These are phyloP conservation scores for Brotula barbata DNA, from an alignment of 2,797 vertebrate species.

Conservation along the genomic window DNA sequence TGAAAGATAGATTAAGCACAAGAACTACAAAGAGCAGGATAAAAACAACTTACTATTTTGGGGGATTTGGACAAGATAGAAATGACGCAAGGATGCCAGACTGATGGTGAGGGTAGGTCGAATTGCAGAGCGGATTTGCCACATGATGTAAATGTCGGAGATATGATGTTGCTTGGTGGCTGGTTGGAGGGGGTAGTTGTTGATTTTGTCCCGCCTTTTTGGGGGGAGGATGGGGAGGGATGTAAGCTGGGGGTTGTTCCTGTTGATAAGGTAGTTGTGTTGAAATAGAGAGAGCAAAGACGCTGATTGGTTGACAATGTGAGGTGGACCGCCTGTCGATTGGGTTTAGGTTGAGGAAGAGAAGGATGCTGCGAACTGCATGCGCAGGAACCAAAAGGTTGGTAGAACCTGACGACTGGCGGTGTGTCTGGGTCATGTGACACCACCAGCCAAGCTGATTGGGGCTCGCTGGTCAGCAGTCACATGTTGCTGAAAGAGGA, in stretches of 20 bases:
- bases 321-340: conserved; percentile 92
- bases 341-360: conserved; percentile 92
- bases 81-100: conserved; percentile 98
- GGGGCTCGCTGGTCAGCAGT: conserved; percentile 99
- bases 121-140: conserved; percentile 99
- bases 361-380: conserved; percentile 94
- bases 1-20: conserved; percentile 85
- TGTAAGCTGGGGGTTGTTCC: conserved; percentile 96
- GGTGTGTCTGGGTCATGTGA: conserved; percentile 97
- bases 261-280: conserved; percentile 91
- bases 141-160: conserved; percentile 94
- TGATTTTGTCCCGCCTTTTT: conserved; percentile 92
- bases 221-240: conserved; percentile 81
- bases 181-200: conserved; percentile 94
- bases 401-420: conserved; percentile 98
- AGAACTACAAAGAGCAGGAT: conserved; percentile 97
- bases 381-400: conserved; percentile 98
- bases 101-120: conserved; percentile 98
- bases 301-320: conserved; percentile 95
- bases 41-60: conserved; percentile 97
- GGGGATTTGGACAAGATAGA: conserved; percentile 98
- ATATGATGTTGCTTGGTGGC: conserved; percentile 93
- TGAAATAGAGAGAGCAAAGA: conserved; percentile 93
- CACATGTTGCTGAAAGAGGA: conserved; percentile 99
- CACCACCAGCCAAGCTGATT: conserved; percentile 98